phyloP scores from a whole-genome alignment of 1,140 invertebrate species.

The Tetranychus cinnabarinus region DNA sequence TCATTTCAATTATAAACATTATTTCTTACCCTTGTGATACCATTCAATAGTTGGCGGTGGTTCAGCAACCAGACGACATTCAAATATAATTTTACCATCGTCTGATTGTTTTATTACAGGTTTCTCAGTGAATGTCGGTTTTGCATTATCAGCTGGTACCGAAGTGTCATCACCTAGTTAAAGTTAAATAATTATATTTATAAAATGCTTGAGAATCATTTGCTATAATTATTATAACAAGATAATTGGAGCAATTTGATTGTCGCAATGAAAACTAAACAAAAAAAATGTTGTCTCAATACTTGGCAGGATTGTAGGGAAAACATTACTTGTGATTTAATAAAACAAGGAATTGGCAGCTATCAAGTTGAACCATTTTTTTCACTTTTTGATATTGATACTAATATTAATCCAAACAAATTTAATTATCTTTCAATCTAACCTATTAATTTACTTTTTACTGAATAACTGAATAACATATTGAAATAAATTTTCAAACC shows the following conservation, averaged over 20 bases:
- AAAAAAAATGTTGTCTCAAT: too few relatives aligned
- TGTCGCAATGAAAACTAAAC: not conserved
- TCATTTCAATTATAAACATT: not conserved
- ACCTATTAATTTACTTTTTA: too few relatives aligned
- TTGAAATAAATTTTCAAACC: too few relatives aligned
- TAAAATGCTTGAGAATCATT: not conserved
- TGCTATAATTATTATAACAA: not conserved
- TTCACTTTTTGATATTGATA: too few relatives aligned
- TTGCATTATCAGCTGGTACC: slow-evolving; percentile 41
- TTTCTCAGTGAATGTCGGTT: slow-evolving; percentile 85
- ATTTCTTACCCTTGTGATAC: slow-evolving; percentile 27
- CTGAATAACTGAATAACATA: too few relatives aligned
- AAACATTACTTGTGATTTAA: too few relatives aligned
- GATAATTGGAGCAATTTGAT: not conserved
- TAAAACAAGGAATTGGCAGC: too few relatives aligned
- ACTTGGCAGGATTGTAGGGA: too few relatives aligned
- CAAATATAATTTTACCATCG: slow-evolving; percentile 77
- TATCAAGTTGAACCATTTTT: too few relatives aligned
- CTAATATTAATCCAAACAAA: too few relatives aligned
- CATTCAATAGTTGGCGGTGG: slow-evolving; percentile 71
- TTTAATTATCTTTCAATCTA: too few relatives aligned
- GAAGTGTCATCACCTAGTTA: slow-evolving; percentile 9
- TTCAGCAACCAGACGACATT: slow-evolving; percentile 82
- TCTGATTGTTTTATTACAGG: slow-evolving; percentile 82
- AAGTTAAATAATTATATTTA: not conserved